phyloP scores from a whole-genome alignment of 2,113 vertebrate species.

The Hirundichthys speculiger region DNA sequence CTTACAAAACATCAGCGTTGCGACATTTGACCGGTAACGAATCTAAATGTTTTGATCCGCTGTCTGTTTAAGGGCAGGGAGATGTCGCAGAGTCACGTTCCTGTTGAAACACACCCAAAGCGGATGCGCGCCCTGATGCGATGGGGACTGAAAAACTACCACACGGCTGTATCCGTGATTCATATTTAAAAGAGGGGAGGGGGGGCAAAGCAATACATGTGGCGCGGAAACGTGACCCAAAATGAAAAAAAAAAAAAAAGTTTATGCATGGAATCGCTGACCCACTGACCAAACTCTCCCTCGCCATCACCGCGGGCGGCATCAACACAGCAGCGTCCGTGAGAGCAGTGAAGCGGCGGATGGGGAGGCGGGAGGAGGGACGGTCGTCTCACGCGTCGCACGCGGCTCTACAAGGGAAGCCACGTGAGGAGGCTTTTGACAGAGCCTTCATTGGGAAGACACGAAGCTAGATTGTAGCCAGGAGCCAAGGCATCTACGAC shows the following conservation, averaged over 20 bases:
- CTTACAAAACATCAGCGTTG: no score
- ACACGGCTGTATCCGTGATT: constrained; percentile 20
- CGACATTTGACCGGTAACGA: no score
- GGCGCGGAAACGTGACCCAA: constrained; percentile 77
- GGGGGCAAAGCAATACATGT: constrained; percentile 49
- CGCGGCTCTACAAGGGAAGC: constrained; percentile 75
- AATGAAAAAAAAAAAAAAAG: constrained; percentile 15
- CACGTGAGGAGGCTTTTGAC: constrained; percentile 78
- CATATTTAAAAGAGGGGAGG: neutral
- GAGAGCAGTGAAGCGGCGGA: constrained; percentile 43
- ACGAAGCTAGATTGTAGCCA: constrained; percentile 42
- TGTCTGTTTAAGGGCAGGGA: constrained; percentile 2
- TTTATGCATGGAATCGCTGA: constrained; percentile 74
- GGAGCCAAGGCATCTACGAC: constrained; percentile 26
- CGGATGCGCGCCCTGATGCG: constrained; percentile 32
- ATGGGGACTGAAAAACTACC: constrained; percentile 25
- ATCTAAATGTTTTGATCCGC: constrained; percentile 4
- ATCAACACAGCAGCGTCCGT: constrained; percentile 58
- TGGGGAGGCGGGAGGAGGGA: constrained; percentile 39
- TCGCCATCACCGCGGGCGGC: constrained; percentile 64
- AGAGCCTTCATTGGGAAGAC: constrained; percentile 50
- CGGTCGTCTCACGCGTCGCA: constrained; percentile 78
- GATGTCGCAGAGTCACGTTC: constrained; percentile 54
- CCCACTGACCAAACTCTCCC: constrained; percentile 83
- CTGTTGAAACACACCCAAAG: constrained; percentile 35